phyloP scores from a whole-genome alignment of 2,797 vertebrate genomes.

The Paguma larvata region DNA sequence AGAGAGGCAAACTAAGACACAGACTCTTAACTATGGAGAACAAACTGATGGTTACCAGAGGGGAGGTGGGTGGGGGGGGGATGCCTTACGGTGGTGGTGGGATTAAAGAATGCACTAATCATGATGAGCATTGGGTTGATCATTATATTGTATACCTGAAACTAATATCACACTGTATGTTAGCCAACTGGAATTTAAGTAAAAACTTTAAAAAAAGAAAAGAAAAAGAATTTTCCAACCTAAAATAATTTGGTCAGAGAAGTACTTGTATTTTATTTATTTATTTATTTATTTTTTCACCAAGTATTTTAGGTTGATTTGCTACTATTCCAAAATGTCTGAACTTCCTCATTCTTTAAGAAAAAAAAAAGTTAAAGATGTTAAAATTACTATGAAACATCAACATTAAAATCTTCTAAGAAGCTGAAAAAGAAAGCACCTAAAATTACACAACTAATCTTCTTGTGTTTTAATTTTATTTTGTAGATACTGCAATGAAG shows the following conservation, averaged over 20 bases:
- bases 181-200: neutral
- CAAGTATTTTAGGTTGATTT: slow-evolving; percentile 5
- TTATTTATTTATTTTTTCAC: neutral
- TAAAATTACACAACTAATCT: neutral
- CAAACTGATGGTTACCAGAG: neutral
- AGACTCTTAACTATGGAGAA: neutral
- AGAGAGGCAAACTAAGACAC: neutral
- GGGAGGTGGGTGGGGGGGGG: neutral
- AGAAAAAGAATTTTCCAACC: neutral
- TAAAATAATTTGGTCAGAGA: slow-evolving; percentile 9
- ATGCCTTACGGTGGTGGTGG: neutral
- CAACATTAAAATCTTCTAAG: neutral
- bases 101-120: neutral
- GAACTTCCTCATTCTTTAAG: neutral
- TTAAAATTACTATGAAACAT: neutral
- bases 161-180: neutral
- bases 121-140: neutral
- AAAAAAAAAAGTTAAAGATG: neutral
- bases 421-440: neutral
- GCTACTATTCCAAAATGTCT: neutral
- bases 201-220: neutral
- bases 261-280: neutral
- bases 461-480: neutral
- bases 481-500: neutral
- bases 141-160: neutral